Evolutionary conservation across 2,888 invertebrate genomes (phyloP).

Genomic region (Eupeodes latifasciatus): DNA sequence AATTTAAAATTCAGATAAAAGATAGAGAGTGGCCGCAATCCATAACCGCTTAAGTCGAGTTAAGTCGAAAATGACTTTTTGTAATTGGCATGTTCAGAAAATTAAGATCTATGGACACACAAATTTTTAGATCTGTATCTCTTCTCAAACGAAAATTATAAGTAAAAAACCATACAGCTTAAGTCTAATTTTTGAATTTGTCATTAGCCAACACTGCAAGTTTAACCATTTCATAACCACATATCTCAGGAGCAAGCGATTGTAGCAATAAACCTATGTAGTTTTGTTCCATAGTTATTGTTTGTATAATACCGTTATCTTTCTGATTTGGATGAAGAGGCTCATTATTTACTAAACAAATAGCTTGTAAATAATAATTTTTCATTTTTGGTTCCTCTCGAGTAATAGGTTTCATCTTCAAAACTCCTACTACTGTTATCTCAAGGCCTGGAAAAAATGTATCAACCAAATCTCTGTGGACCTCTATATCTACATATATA

Average conservation of each 20-base stretch:
- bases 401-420: slow-evolving; percentile 87
- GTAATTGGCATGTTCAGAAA: no score
- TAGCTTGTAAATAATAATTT: slow-evolving; percentile 91
- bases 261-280: slow-evolving; percentile 92
- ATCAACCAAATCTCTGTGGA: slow-evolving; percentile 93
- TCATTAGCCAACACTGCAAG: slow-evolving; percentile 93
- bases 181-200: no score
- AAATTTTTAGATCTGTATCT: no score
- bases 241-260: slow-evolving; percentile 95
- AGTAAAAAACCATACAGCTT: no score
- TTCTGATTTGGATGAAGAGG: slow-evolving; percentile 82
- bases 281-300: slow-evolving; percentile 80
- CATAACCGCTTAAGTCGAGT: no score
- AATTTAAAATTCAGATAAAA: no score
- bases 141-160: no score
- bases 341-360: slow-evolving; percentile 86
- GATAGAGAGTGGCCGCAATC: no score
- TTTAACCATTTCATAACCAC: slow-evolving; percentile 96
- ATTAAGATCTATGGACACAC: no score
- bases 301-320: slow-evolving; percentile 85
- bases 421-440: slow-evolving; percentile 93
- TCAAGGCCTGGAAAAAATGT: slow-evolving; percentile 95
- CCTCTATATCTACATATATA: slow-evolving; percentile 94
- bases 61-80: no score
- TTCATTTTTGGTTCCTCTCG: slow-evolving; percentile 86